Conservation (phyloP, 2,113 vertebrate genomes). For the Etheostoma cragini region DNA sequence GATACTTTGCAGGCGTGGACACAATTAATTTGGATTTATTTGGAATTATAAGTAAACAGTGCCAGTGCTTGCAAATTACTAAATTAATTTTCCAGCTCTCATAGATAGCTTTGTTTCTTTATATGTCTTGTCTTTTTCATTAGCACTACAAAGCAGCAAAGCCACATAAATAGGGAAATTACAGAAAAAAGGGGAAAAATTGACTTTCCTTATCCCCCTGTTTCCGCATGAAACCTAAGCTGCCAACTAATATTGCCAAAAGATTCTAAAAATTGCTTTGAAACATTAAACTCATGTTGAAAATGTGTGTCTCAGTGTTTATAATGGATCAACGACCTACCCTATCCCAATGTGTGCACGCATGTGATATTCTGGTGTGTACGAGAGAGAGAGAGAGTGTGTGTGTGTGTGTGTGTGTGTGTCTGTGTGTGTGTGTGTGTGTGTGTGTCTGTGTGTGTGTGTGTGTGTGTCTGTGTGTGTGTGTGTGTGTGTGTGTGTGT, state of each 20-base stretch:
- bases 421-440: conserved; percentile 17
- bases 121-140: conserved; percentile 34
- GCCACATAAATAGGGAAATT: conserved; percentile 37
- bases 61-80: conserved; percentile 8
- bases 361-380: conserved; percentile 34
- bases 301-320: conserved; percentile 72
- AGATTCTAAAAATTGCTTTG: conserved; percentile 66
- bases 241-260: conserved; percentile 61
- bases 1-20: neutral
- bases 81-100: conserved; percentile 25
- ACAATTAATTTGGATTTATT: conserved; percentile 20
- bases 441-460: conserved; percentile 23
- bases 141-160: conserved; percentile 25
- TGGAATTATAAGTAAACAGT: conserved; percentile 31
- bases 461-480: conserved; percentile 27
- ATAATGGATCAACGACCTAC: conserved; percentile 75
- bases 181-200: conserved; percentile 41
- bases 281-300: conserved; percentile 78
- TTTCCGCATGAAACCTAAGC: conserved; percentile 57
- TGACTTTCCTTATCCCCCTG: conserved; percentile 37
- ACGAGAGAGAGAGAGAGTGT: neutral
- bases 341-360: conserved; percentile 52
- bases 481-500: conserved; percentile 17
- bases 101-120: conserved; percentile 25
- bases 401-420: conserved; percentile 23